Conservation (phyloP, 2,888 invertebrate genomes). For the Halictus quadricinctus region DNA sequence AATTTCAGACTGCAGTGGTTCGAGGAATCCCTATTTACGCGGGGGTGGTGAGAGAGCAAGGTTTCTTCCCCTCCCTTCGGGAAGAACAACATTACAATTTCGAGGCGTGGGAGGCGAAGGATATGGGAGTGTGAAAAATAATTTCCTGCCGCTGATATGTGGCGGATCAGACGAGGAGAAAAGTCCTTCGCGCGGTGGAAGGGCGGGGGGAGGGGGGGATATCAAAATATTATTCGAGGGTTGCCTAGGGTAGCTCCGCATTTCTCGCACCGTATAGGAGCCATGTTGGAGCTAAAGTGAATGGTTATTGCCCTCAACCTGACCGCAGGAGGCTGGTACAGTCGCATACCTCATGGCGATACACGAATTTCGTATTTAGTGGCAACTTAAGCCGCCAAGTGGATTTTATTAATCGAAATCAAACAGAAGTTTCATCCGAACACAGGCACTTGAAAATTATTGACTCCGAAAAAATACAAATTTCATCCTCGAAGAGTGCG, state of each 20-base stretch:
- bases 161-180: conserved; percentile 71
- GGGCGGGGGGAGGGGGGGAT: conserved; percentile 60
- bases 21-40: conserved; percentile 10
- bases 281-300: conserved; percentile 62
- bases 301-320: conserved; percentile 68
- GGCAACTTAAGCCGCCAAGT: conserved; percentile 26
- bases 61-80: conserved; percentile 18
- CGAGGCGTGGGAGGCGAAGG: conserved; percentile 52
- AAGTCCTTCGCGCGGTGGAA: conserved; percentile 57
- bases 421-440: background rate
- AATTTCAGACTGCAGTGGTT: background rate
- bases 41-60: background rate
- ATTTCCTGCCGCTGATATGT: conserved; percentile 80
- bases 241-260: conserved; percentile 69
- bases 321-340: conserved; percentile 37
- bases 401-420: background rate
- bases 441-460: too few species aligned
- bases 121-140: conserved; percentile 79
- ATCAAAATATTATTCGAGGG: conserved; percentile 81
- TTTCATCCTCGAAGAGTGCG: too few species aligned
- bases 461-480: too few species aligned
- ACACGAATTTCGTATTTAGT: conserved; percentile 50
- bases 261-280: conserved; percentile 69
- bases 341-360: conserved; percentile 35
- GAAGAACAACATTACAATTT: conserved; percentile 14